These are phyloP conservation scores for Cnemophilus loriae DNA, from an alignment of 2,113 vertebrate genomes.

Conservation along the genomic window DNA sequence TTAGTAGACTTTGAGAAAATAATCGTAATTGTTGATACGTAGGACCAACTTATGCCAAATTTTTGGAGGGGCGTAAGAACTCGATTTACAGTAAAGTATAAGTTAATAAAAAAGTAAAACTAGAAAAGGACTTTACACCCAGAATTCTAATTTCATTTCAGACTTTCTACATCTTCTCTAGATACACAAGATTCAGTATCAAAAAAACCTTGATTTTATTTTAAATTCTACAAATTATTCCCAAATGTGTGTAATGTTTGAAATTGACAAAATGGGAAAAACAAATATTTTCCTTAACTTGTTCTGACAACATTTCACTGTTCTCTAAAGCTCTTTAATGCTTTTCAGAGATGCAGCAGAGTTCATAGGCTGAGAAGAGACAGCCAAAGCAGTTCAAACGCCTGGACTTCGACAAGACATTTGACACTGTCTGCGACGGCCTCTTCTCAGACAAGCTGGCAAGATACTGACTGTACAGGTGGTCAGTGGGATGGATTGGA, in stretches of 20 bases:
- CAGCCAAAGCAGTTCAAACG: neutral
- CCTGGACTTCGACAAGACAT: neutral
- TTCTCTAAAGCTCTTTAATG: neutral
- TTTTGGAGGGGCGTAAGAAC: neutral
- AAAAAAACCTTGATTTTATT: neutral
- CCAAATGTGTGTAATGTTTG: neutral
- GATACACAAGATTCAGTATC: neutral
- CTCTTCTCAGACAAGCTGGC: neutral
- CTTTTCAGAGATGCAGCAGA: neutral
- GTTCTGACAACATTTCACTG: neutral
- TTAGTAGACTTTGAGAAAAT: neutral
- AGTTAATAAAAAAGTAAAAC: neutral
- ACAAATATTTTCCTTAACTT: neutral
- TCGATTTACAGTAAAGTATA: neutral
- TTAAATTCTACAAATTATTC: neutral
- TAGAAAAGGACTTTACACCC: neutral
- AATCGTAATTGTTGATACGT: neutral
- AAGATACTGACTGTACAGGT: neutral
- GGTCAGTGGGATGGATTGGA: rapidly evolving
- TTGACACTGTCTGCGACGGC: neutral
- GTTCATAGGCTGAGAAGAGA: neutral
- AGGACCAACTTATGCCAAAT: neutral
- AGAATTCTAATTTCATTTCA: neutral
- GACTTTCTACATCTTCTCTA: neutral
- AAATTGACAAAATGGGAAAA: neutral